These are phyloP conservation scores for Liopterus haemorrhoidalis DNA, from an alignment of 2,888 invertebrate species.

Conservation along the genomic window DNA sequence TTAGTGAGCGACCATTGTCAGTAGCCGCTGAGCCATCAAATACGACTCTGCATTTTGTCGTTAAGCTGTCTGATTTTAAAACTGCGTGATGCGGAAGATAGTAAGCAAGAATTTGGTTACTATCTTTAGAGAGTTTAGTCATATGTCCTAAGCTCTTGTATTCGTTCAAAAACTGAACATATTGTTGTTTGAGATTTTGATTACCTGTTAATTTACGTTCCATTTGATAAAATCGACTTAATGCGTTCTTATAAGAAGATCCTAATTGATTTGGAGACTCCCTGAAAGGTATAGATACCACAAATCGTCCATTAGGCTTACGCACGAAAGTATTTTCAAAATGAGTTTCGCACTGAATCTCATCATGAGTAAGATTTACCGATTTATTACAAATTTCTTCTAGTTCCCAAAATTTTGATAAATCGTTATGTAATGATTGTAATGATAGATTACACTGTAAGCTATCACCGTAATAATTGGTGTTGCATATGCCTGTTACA, in stretches of 20 bases:
- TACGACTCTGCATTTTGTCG: conserved; percentile 26
- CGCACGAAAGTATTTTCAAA: not conserved
- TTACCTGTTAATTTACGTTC: conserved; percentile 10
- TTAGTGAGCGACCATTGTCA: conserved; percentile 24
- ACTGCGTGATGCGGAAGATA: conserved; percentile 25
- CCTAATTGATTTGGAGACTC: not conserved
- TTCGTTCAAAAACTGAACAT: conserved; percentile 6
- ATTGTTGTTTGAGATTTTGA: conserved; percentile 4
- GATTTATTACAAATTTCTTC: not conserved
- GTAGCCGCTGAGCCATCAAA: conserved; percentile 24
- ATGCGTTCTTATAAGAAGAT: conserved; percentile 7
- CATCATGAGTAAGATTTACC: not conserved
- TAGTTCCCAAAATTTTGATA: not conserved
- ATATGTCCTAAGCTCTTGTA: conserved; percentile 11
- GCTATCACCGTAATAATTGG: not conserved
- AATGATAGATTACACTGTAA: too few relatives aligned
- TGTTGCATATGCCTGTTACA: conserved; percentile 11
- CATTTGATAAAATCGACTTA: conserved; percentile 13
- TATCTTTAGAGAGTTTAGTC: too few relatives aligned
- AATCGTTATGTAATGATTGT: too few relatives aligned
- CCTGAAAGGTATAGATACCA: conserved; percentile 12
- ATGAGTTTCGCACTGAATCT: conserved; percentile 6
- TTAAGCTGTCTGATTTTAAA: conserved; percentile 17
- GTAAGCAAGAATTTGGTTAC: too few relatives aligned
- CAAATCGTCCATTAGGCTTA: conserved; percentile 1